Base-by-base conservation (phyloP, 1,140 invertebrate genomes). In the Zaprionus vittiger region DNA sequence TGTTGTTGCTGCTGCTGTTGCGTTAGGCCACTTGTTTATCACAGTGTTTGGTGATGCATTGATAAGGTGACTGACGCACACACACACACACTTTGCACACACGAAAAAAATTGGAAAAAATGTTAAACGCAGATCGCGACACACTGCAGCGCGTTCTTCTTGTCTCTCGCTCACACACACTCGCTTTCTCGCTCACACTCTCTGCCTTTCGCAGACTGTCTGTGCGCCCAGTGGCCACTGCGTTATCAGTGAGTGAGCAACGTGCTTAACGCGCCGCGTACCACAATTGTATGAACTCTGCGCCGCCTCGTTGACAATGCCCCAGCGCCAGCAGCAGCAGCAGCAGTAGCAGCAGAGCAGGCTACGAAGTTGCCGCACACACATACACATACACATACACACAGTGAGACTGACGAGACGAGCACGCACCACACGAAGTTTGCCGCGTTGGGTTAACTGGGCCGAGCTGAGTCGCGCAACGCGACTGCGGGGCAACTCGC, bases 201-300 rank as follows among this genome's bases (percentile, higher is more conserved):
- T 54, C 11, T 28, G 47, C 7, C 38, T 44, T 20, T 12, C 60
- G 20, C 47, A 47, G 11, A 1, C 62, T 64, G n/a, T 63, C 41
- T 52, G 26, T 52, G 28, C 49, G 57, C 26, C 26, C 59, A 49
- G 11, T 59, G 49, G 22, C 20, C 41, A 44, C 41, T 47, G 38
- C 63, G 77, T 87, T 87, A 87, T 87, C 83, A 87, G 84, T 78
- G 73, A 83, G 83, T 47, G 41, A 84, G 78, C 84, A 85, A 89
- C 84, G 84, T 89, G 84, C 84, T 89, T 84, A 90, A 89, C 85
- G 78, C 85, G 84, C 84, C 84, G 84, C 84, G 84, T 89, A 85
- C 87, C 81, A 90, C 78, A 90, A 89, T 89, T 89, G 84, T 89
- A 89, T 89, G 84, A 89, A 89, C 84, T 89, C 80, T 71, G 65